These are phyloP conservation scores for Ferdinandea cuprea DNA, from an alignment of 2,888 invertebrate species.

Conservation along the genomic window DNA sequence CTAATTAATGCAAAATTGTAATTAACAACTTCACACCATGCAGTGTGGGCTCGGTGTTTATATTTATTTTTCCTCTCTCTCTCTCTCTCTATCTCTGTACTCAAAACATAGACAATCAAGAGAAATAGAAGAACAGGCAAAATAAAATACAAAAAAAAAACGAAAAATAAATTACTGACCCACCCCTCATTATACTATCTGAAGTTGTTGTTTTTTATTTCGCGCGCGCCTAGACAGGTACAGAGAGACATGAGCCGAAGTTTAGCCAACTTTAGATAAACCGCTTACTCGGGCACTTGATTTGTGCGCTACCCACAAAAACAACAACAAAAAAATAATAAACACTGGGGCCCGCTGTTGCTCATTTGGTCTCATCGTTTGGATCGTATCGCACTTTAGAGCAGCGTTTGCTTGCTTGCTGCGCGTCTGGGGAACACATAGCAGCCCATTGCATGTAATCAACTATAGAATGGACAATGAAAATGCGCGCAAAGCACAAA, in stretches of 20 bases:
- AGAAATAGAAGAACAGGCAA: not conserved
- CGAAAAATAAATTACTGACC: slow-evolving; percentile 49
- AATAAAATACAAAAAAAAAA: slow-evolving; percentile 1
- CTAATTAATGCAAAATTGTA: slow-evolving; percentile 72
- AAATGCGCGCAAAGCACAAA: slow-evolving; percentile 47
- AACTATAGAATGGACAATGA: slow-evolving; percentile 55
- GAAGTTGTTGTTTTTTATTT: not conserved
- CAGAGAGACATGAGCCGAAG: slow-evolving; percentile 24
- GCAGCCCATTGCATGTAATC: slow-evolving; percentile 57
- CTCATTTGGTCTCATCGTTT: slow-evolving; percentile 27
- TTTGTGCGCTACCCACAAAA: slow-evolving; percentile 23
- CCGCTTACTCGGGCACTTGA: slow-evolving; percentile 50
- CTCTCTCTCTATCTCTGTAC: not conserved
- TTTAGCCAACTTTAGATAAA: slow-evolving; percentile 64
- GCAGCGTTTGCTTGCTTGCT: not conserved
- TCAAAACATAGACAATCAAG: slow-evolving; percentile 5
- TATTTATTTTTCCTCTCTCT: slow-evolving; percentile 2
- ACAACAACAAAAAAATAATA: too few relatives aligned
- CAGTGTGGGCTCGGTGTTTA: slow-evolving; percentile 52
- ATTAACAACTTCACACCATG: slow-evolving; percentile 74
- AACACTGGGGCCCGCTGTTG: slow-evolving; percentile 25
- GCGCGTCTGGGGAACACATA: slow-evolving; percentile 9
- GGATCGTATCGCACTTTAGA: slow-evolving; percentile 44
- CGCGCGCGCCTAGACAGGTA: slow-evolving; percentile 4
- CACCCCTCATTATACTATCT: slow-evolving; percentile 60